Base-by-base conservation (phyloP, 1,140 invertebrate genomes). In the Tetranychus cinnabarinus region DNA sequence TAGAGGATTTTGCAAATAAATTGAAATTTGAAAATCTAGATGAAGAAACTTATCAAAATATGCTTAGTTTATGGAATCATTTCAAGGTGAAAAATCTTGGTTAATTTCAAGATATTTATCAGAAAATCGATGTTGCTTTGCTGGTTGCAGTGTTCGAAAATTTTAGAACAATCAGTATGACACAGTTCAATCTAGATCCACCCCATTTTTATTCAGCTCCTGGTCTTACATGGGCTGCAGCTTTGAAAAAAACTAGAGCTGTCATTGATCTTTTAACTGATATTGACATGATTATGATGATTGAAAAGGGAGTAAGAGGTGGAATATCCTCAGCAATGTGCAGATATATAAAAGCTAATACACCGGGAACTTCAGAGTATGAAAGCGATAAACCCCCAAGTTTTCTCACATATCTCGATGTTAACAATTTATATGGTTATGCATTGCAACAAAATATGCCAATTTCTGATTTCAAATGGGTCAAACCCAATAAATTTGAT, bases 241-340 rank as follows among this genome's bases (percentile, higher is more conserved):
- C 55, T 2, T 33, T 56, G 3, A 35, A 12, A 36, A 6, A 12
- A 6, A 56, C 33, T 6, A 6, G 36, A 5, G 15, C 13, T 1
- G n/a, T 10, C 8, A 34, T 15, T 34, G 23, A 56, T 36, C 37
- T 47, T n/a, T 45, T 60, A 13, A 56, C 31, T 8, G 35, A 62
- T 56, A 54, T 36, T 55, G 46, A 39, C 52, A 37, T 62, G 45
- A 15, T 47, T 42, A 31, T 58, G 15, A 34, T 63, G 13, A 50
- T 61, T 2, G 54, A 56, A 61, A 57, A 64, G 48, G 61, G 61
- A 45, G 46, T 62, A 23, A 39, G 61, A 42, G 54, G 61, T 34
- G 61, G 61, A 1, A 58, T 62, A 13, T 31, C 36, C 8, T 48
- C 37, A 34, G 37, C 33, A 7, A n/a, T 36, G 23, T 42, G 58